Evolutionary conservation across 30 jellyfish, hydroid and myxozoan genomes (phyloP), one percentile per base, ranked within the genome.

Genomic region (Phacellophora camtschatica): DNA sequence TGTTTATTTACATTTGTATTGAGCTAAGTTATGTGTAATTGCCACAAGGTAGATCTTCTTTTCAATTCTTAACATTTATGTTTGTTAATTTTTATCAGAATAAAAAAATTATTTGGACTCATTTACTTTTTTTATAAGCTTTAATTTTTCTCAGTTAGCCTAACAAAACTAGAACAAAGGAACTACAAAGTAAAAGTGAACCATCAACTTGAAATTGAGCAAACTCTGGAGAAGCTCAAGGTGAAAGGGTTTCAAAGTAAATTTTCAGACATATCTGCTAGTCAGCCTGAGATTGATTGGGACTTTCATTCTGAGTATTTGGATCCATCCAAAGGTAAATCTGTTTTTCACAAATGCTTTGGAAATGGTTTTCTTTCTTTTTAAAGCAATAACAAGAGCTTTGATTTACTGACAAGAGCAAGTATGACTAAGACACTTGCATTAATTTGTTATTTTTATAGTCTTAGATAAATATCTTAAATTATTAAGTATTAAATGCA

Each of bases 281-380:
- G 0, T 6, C 42, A 30, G 10, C 76, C 81, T 15, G 6, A 80
- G 1, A 81, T 88, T 3, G 68, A 71, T 18, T 88, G 95, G 95
- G 59, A 81, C 4, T 7, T 24, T 0, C 85, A 79, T 13, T 88
- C 97, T 30, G 25, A 35, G 0, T 85, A 62, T 18, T 42, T 88
- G 29, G 53, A 88, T 41, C 97, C 97, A 15, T 46, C 81, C 13
- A 54, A 54, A 80, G 97, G 97, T 88, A 24, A 13, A 19, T 24
- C 56, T 50, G 5, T 65, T 48, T 15, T 66, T 12, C 3, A 35
- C 0, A 50, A 22, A 15, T 2, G 0, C 12, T 7, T 1, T 9
- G 13, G 1, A 5, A 7, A 41, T 8, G 25, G 25, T 25, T n/a
- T n/a, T 19, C 25, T 12, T n/a, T 41, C 30, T 27, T 7, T 11